Base-by-base conservation (phyloP, 2,888 invertebrate genomes). In the Neocrepidodera transversa region DNA sequence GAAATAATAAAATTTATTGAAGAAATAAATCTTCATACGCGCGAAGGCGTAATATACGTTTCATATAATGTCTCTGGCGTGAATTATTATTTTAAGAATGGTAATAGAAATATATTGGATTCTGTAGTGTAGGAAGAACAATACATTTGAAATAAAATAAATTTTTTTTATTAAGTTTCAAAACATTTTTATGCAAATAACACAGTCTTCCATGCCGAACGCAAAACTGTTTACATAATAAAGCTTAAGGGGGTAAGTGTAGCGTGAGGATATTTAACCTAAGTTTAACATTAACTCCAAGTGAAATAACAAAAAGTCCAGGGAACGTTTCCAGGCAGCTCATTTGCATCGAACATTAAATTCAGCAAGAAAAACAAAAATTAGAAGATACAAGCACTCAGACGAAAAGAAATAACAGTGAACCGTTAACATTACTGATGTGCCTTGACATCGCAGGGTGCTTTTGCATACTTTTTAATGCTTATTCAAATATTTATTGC, bases 401-500 rank as follows among this genome's bases (percentile, higher is more conserved):
- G 57, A 62, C 58, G 52, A 62, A 63, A 59, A 61, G 56, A 50
- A 63, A 66, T 66, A 65, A 64, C 42, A 42, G 10, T 58, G 61
- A 62, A 58, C 58, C 63, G 58, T 57, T 23, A 20, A 20, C 42
- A 42, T 42, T 42, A 42, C 58, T 49, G 65, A 67, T 67, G 67
- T 65, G 60, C 64, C 60, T 40, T 52, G 63, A 63, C 65, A 59
- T 63, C 60, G 58, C 62, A 60, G 65, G 64, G 60, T 62, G 57
- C 63, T 65, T n/a, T 62, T 65, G 64, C 65, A 67, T 67, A 65
- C 60, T 65, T 65, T n/a, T 65, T 65, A 67, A 67, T 67, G 66
- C 62, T 60, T 48, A 60, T 62, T 65, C 63, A 58, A 65, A 65
- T 67, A 65, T 65, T 66, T 61, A 66, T 63, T 45, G 48, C 47